phyloP scores from a whole-genome alignment of 2,797 vertebrate genomes.

The Dryobates pubescens region DNA sequence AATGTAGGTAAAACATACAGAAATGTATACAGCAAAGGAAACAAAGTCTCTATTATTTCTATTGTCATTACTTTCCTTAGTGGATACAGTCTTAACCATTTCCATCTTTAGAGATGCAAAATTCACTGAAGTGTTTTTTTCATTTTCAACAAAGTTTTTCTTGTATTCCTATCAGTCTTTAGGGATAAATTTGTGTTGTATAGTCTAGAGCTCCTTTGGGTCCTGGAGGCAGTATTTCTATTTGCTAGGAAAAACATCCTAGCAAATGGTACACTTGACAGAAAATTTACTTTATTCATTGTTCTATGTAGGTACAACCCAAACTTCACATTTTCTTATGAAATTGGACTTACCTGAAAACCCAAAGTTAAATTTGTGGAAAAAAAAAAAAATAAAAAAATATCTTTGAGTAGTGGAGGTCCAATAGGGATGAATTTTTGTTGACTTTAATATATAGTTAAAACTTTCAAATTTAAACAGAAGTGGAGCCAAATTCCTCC shows the following conservation, averaged over 20 bases:
- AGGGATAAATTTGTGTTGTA: not conserved
- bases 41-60: not conserved
- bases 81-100: not conserved
- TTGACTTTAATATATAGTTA: not conserved
- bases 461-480: not conserved
- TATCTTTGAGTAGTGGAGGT: not conserved
- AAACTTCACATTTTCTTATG: not conserved
- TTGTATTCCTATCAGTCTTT: not conserved
- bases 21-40: not conserved
- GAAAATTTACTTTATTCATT: not conserved
- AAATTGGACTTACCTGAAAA: not conserved
- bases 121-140: not conserved
- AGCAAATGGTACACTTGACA: not conserved
- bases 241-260: not conserved
- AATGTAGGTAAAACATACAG: not conserved
- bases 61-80: not conserved
- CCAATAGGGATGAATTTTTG: not conserved
- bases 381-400: not conserved
- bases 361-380: not conserved
- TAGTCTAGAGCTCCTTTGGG: not conserved
- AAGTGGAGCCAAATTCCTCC: not conserved
- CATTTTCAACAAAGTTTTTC: not conserved
- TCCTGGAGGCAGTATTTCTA: not conserved
- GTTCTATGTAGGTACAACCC: not conserved
- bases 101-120: not conserved